phyloP scores from a whole-genome alignment of 2,888 invertebrate genomes.

The Lysandra coridon region DNA sequence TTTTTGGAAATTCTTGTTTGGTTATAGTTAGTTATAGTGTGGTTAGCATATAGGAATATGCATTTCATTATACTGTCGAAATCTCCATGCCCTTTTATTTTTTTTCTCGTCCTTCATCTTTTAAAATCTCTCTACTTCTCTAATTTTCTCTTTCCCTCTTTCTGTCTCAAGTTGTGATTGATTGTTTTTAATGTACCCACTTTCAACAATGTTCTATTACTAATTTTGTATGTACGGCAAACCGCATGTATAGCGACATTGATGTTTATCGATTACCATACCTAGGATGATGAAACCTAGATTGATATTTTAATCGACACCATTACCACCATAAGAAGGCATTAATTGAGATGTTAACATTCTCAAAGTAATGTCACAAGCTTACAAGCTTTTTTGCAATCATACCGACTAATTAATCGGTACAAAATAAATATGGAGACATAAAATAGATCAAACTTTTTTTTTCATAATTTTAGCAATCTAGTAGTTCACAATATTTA shows the following conservation, averaged over 20 bases:
- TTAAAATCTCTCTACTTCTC: neutral
- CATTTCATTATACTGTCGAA: too few species aligned
- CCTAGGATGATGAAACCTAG: neutral
- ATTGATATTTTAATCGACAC: neutral
- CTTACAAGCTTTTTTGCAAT: neutral
- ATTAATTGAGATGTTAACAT: constrained; percentile 12
- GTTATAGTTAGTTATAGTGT: neutral
- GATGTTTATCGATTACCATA: neutral
- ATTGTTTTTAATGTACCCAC: neutral
- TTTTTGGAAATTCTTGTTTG: neutral
- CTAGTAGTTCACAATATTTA: too few species aligned
- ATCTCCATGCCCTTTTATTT: neutral
- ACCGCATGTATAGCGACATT: neutral
- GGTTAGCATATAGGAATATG: too few species aligned
- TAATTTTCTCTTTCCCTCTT: neutral
- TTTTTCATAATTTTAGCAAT: too few species aligned
- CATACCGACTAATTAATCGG: neutral
- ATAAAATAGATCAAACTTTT: neutral
- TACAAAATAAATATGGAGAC: neutral
- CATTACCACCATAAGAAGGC: neutral
- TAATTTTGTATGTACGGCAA: neutral
- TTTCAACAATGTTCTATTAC: neutral
- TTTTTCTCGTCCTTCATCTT: neutral
- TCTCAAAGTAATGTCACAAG: neutral
- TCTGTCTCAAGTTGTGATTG: neutral